phyloP scores from a whole-genome alignment of 2,797 vertebrate genomes.

The Leptoclinus maculatus region DNA sequence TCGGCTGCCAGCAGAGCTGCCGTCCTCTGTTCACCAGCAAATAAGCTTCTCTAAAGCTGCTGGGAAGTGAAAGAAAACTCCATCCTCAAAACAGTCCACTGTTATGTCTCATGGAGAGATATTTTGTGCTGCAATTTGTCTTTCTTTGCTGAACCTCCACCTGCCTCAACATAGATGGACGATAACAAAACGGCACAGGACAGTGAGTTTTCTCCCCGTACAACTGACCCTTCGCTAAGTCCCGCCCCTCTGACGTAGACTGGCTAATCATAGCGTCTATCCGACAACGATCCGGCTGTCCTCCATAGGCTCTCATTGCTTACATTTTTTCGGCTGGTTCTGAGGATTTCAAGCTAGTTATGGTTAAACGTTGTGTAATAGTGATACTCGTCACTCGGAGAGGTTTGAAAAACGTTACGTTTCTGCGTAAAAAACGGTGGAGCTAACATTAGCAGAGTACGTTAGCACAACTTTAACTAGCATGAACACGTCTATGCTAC shows the following conservation, averaged over 20 bases:
- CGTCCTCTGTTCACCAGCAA: constrained; percentile 1
- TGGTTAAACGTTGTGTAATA: no score
- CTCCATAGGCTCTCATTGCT: no score
- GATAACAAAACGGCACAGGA: neutral
- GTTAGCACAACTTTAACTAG: neutral
- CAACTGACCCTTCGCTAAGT: neutral
- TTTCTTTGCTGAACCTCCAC: neutral
- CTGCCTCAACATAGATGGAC: neutral
- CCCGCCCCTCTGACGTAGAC: neutral
- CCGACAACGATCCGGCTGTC: no score
- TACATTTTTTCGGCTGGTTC: no score
- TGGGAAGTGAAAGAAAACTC: constrained; percentile 4
- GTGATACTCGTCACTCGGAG: no score
- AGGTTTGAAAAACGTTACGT: neutral
- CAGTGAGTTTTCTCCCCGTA: neutral
- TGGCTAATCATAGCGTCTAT: neutral
- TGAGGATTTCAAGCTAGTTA: no score
- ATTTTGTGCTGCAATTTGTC: neutral
- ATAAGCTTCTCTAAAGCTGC: constrained; percentile 18
- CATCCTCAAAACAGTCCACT: neutral
- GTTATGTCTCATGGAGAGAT: neutral
- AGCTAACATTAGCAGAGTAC: neutral
- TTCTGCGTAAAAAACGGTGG: no score
- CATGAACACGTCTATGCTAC: neutral
- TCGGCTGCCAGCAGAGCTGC: constrained; percentile 6